Evolutionary conservation across 2,113 vertebrate species (phyloP).

Genomic region (Heliornis fulica): DNA sequence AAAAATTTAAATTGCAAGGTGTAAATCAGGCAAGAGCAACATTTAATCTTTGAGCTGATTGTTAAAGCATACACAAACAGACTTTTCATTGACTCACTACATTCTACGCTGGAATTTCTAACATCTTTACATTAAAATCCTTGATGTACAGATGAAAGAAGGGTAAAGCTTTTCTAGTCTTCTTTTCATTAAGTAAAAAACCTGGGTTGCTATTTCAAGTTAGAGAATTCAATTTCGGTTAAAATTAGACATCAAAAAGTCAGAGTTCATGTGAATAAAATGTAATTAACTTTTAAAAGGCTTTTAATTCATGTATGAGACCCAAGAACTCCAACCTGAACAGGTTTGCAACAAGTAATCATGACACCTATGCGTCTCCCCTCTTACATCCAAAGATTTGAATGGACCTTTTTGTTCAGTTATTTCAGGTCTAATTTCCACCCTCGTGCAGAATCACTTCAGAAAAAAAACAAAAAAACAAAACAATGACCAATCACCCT

Average conservation of each 20-base stretch:
- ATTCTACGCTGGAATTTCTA: background rate
- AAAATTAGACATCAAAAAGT: background rate
- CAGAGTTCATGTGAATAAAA: background rate
- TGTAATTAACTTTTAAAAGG: background rate
- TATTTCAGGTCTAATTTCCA: background rate
- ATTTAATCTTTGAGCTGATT: background rate
- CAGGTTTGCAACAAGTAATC: background rate
- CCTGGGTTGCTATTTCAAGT: background rate
- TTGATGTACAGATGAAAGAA: background rate
- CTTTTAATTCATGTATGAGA: background rate
- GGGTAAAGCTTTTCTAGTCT: background rate
- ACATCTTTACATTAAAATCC: background rate
- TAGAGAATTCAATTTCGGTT: background rate
- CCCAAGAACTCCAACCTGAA: background rate
- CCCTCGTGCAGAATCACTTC: background rate
- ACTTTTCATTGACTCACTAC: background rate
- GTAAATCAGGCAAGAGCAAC: background rate
- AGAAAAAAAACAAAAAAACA: background rate
- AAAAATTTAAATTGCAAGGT: background rate
- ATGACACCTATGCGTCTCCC: fast-evolving
- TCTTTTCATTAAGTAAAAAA: background rate
- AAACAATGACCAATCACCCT: background rate
- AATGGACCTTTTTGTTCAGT: background rate
- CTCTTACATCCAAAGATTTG: background rate
- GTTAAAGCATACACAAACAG: background rate